These are phyloP conservation scores for Paedocypris sp. DNA, from an alignment of 2,113 vertebrate genomes.

Conservation along the genomic window DNA sequence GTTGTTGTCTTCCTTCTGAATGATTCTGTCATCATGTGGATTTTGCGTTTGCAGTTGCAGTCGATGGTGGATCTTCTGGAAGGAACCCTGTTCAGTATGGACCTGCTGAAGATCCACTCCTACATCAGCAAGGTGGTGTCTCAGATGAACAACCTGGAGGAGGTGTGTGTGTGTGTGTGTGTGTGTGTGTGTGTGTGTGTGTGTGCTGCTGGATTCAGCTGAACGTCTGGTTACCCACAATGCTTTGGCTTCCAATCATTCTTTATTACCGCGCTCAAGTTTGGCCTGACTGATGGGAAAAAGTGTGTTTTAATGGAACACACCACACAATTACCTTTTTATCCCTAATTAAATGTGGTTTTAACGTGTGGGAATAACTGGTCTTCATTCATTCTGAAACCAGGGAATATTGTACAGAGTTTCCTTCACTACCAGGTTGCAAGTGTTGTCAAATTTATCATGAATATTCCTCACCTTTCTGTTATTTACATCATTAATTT, in stretches of 20 bases:
- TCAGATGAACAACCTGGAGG: conserved; percentile 87
- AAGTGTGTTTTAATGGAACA: too few relatives aligned
- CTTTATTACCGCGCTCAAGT: not conserved
- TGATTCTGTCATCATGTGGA: not conserved
- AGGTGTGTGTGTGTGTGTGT: conserved; percentile 59
- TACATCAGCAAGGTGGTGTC: conserved; percentile 83
- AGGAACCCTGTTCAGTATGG: conserved; percentile 87
- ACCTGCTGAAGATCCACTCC: conserved; percentile 87
- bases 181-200: not conserved
- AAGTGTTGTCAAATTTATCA: too few relatives aligned
- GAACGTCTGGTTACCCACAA: conserved; percentile 6
- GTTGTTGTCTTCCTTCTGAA: not conserved
- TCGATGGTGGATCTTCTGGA: conserved; percentile 90
- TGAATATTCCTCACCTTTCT: too few relatives aligned
- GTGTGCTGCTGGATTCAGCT: conserved; percentile 3
- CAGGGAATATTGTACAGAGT: too few relatives aligned
- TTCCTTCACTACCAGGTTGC: too few relatives aligned
- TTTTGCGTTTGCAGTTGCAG: conserved; percentile 67
- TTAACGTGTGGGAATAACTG: too few relatives aligned
- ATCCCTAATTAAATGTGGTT: too few relatives aligned
- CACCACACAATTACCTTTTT: too few relatives aligned
- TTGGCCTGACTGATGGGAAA: conserved; percentile 5
- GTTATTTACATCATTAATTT: too few relatives aligned
- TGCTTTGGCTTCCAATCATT: not conserved
- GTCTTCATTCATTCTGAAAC: too few relatives aligned